These are phyloP conservation scores for Catocala fraxini DNA, from an alignment of 2,888 invertebrate species.

Conservation along the genomic window DNA sequence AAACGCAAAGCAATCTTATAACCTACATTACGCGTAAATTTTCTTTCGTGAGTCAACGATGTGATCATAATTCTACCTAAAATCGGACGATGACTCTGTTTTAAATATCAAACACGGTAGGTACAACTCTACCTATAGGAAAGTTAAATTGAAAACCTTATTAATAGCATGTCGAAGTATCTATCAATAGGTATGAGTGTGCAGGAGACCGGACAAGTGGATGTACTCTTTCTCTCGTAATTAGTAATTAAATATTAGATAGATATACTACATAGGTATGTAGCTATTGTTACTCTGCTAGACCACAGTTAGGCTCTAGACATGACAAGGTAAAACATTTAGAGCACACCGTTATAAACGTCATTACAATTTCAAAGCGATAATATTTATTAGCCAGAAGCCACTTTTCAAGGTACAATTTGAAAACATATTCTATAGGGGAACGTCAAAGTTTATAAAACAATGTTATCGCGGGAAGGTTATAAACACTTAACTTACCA, in stretches of 20 bases:
- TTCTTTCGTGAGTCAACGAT: conserved; percentile 16
- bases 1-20: too few relatives aligned
- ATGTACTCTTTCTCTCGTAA: neutral
- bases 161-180: neutral
- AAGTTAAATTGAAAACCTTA: neutral
- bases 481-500: conserved; percentile 81
- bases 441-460: conserved; percentile 22
- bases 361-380: conserved; percentile 56
- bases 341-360: conserved; percentile 46
- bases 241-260: conserved; percentile 9
- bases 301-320: conserved; percentile 6
- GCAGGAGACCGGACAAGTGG: too few relatives aligned
- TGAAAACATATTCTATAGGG: neutral
- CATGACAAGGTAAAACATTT: conserved; percentile 25
- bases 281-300: conserved; percentile 17
- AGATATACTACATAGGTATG: too few relatives aligned
- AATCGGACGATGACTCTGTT: conserved; percentile 19
- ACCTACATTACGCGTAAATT: neutral
- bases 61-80: conserved; percentile 13
- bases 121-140: too few relatives aligned
- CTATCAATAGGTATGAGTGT: too few relatives aligned
- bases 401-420: conserved; percentile 44
- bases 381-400: conserved; percentile 50
- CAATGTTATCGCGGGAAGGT: conserved; percentile 6
- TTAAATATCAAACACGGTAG: neutral